A percentile compares a stretch with the other conserved stretches of the same genome.
phyloP scores from a whole-genome alignment of 2,797 vertebrate genomes.

The Eurystomus glaucurus region DNA sequence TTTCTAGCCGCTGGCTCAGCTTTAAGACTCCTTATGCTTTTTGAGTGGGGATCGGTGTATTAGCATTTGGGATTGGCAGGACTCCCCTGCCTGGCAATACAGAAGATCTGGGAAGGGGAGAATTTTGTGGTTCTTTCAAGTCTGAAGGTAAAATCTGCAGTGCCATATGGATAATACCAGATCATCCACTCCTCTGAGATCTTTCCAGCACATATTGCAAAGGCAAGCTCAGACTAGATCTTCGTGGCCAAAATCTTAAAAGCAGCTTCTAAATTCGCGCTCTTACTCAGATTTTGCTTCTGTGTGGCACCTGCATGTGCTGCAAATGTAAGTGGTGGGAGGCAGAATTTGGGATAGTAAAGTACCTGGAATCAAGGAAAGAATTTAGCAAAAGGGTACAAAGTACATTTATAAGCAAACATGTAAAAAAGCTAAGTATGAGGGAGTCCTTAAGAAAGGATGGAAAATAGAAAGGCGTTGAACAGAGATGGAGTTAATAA shows the following conservation, averaged over 20 bases:
- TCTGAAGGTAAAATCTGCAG: constrained; percentile 59
- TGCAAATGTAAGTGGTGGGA: background rate
- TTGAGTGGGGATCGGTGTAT: background rate
- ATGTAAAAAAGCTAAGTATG: accelerated
- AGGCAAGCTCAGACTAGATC: constrained; percentile 11
- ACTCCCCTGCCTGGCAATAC: background rate
- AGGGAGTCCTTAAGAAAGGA: background rate
- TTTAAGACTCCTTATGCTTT: background rate
- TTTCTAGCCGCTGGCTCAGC: background rate
- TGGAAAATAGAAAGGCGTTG: background rate
- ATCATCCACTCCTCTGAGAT: constrained; percentile 33
- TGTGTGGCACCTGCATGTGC: background rate
- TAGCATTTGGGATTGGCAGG: constrained; percentile 48
- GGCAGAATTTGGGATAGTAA: background rate
- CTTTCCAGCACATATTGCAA: background rate
- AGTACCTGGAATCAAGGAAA: background rate
- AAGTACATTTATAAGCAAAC: background rate
- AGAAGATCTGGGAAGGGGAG: background rate
- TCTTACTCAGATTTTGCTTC: background rate
- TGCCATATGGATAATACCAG: constrained; percentile 66
- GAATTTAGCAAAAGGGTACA: background rate
- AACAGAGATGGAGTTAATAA: background rate
- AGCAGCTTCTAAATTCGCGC: constrained; percentile 22
- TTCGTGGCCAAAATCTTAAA: constrained; percentile 31
- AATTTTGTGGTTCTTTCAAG: constrained; percentile 48